Evolutionary conservation across 2,888 invertebrate species (phyloP).

Genomic region (Nemotelus pantherinus): DNA sequence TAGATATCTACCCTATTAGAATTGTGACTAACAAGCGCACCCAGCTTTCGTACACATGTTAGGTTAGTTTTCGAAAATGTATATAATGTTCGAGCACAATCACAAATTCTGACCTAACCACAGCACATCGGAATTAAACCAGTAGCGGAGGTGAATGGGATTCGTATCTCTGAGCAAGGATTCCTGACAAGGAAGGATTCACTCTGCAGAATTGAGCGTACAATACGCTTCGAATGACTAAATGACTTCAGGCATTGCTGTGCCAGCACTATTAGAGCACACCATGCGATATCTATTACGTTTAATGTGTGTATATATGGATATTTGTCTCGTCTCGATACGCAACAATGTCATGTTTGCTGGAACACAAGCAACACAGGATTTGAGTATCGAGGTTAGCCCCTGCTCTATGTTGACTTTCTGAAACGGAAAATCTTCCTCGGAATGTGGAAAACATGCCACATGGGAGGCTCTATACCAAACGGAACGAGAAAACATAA

Average conservation of each 20-base stretch:
- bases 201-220: too few relatives aligned
- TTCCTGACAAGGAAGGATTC: background rate
- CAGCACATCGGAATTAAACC: slow-evolving; percentile 23
- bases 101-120: slow-evolving; percentile 38
- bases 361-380: slow-evolving; percentile 33
- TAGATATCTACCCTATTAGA: slow-evolving; percentile 18
- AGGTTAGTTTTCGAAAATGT: slow-evolving; percentile 48
- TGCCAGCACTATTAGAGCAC: slow-evolving; percentile 30
- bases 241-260: slow-evolving; percentile 25
- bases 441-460: slow-evolving; percentile 49
- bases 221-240: background rate
- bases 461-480: slow-evolving; percentile 49
- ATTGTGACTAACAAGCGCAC: slow-evolving; percentile 45
- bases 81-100: slow-evolving; percentile 43
- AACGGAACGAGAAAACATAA: slow-evolving; percentile 11
- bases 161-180: slow-evolving; percentile 1
- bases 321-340: slow-evolving; percentile 4
- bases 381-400: slow-evolving; percentile 41
- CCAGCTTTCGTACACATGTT: slow-evolving; percentile 47
- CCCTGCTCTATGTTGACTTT: slow-evolving; percentile 44
- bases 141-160: slow-evolving; percentile 1
- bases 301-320: slow-evolving; percentile 1
- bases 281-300: slow-evolving; percentile 11
- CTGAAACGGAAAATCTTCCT: slow-evolving; percentile 45
- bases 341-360: slow-evolving; percentile 34